phyloP scores from a whole-genome alignment of 2,113 vertebrate genomes.

The Barbus barbus region DNA sequence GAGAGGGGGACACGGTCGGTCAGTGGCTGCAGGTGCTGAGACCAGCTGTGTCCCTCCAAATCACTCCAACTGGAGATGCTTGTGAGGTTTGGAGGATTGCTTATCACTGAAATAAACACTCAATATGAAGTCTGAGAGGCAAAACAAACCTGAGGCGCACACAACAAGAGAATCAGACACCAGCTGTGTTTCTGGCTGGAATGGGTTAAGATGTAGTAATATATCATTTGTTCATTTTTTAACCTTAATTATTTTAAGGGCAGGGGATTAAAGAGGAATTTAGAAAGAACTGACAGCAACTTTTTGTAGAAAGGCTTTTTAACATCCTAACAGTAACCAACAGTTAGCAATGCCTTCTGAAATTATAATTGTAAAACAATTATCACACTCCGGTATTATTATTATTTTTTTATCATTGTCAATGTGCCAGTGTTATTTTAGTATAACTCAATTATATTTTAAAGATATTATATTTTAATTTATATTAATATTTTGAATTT shows the following conservation, averaged over 20 bases:
- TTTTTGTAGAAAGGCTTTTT: too few relatives aligned
- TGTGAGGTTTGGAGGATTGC: conserved; percentile 26
- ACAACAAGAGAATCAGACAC: not conserved
- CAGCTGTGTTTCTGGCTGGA: not conserved
- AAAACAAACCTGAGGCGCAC: not conserved
- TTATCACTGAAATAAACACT: conserved; percentile 45
- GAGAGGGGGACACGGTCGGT: not conserved
- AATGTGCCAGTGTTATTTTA: too few relatives aligned
- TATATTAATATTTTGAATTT: too few relatives aligned
- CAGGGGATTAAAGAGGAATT: not conserved
- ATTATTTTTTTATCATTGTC: too few relatives aligned
- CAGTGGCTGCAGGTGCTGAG: conserved; percentile 41
- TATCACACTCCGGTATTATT: too few relatives aligned
- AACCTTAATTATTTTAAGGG: too few relatives aligned
- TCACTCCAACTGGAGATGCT: conserved; percentile 43
- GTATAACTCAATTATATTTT: too few relatives aligned
- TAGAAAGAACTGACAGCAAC: not conserved
- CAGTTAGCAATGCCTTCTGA: too few relatives aligned
- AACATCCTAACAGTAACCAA: too few relatives aligned
- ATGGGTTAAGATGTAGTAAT: not conserved
- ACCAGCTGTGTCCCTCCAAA: conserved; percentile 45
- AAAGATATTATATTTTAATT: too few relatives aligned
- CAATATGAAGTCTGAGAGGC: conserved; percentile 31
- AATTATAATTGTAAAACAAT: too few relatives aligned
- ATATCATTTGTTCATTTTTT: not conserved